Conservation (phyloP, 2,888 invertebrate species). For the Glaucopsyche alexis region DNA sequence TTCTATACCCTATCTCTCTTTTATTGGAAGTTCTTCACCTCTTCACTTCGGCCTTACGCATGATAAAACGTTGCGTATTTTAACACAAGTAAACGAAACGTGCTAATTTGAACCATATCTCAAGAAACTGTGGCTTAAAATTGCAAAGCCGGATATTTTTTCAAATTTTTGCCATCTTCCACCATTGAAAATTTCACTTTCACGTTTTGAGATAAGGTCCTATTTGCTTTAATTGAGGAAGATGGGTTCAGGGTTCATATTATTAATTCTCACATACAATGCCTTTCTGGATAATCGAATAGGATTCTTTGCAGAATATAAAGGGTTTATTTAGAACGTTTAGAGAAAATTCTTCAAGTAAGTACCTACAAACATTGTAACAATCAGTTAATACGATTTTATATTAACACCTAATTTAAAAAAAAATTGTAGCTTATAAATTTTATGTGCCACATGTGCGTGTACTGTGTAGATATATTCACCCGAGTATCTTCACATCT, state of each 20-base stretch:
- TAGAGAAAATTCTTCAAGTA: neutral
- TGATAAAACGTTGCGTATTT: conserved; percentile 27
- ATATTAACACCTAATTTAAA: neutral
- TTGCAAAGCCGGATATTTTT: neutral
- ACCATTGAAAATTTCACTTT: neutral
- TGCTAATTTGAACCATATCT: neutral
- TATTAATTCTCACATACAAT: conserved; percentile 21
- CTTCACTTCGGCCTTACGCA: conserved; percentile 23
- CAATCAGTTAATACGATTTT: neutral
- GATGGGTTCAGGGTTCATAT: conserved; percentile 16
- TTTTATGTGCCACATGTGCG: too few relatives aligned
- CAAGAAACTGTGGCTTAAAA: neutral
- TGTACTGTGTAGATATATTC: too few relatives aligned
- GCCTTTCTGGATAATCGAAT: conserved; percentile 27
- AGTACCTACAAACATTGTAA: neutral
- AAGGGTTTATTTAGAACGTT: neutral
- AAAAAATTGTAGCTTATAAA: neutral
- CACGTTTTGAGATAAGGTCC: neutral
- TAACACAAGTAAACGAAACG: neutral
- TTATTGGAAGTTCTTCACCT: conserved; percentile 23
- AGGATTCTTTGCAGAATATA: conserved; percentile 20
- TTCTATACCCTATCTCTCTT: conserved; percentile 17
- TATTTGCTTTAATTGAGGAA: neutral
- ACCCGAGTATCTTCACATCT: too few relatives aligned
- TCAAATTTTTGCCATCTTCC: neutral